Evolutionary conservation across 1,140 invertebrate genomes (phyloP).

Genomic region (Micrasema longulum): DNA sequence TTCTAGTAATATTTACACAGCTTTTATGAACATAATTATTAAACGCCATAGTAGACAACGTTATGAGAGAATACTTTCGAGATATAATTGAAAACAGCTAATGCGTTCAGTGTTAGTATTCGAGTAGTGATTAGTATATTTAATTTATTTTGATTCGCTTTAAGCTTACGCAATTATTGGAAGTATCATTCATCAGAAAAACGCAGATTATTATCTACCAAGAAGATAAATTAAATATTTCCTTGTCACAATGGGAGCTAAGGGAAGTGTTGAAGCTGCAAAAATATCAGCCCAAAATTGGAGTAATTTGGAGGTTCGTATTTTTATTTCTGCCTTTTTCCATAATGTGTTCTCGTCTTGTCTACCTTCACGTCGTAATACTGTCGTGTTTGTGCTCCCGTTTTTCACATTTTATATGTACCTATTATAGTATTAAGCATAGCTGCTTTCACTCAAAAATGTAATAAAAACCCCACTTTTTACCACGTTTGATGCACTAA

Average conservation of each 20-base stretch:
- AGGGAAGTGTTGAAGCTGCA: conserved; percentile 79
- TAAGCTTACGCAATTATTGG: conserved; percentile 33
- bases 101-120: neutral
- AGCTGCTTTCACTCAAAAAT: too few relatives aligned
- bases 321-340: conserved; percentile 43
- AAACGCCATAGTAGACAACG: too few relatives aligned
- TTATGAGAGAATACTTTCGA: too few relatives aligned
- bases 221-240: conserved; percentile 31
- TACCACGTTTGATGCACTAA: too few relatives aligned
- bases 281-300: conserved; percentile 80
- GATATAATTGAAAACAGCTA: too few relatives aligned
- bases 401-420: too few relatives aligned
- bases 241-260: conserved; percentile 72
- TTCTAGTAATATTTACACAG: too few relatives aligned
- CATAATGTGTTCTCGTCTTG: neutral
- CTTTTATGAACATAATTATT: too few relatives aligned
- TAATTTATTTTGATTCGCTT: conserved; percentile 17
- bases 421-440: too few relatives aligned
- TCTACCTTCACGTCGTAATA: conserved; percentile 14
- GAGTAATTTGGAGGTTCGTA: conserved; percentile 79
- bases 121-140: conserved; percentile 19
- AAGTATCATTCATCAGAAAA: conserved; percentile 10
- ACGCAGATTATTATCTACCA: conserved; percentile 16
- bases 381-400: conserved; percentile 3
- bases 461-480: too few relatives aligned